A percentile compares a stretch with the other conserved stretches of the same genome.
These are phyloP conservation scores for Microcebus murinus DNA, from an alignment of 2,113 vertebrate species.

Conservation along the genomic window DNA sequence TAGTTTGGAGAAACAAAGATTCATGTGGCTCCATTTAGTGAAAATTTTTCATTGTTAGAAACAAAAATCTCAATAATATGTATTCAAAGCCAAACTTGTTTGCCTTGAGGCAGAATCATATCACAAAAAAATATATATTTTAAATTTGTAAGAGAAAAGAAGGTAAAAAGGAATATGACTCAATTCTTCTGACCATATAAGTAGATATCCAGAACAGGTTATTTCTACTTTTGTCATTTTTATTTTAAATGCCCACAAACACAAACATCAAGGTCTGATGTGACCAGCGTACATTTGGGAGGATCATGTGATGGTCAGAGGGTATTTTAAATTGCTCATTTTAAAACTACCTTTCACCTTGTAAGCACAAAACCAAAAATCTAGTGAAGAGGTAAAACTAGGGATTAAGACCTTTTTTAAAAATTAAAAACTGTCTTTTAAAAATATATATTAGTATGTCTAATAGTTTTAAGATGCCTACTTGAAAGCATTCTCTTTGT, in stretches of 20 bases:
- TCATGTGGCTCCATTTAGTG: neutral
- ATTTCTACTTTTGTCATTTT: neutral
- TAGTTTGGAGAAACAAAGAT: neutral
- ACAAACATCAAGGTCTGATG: neutral
- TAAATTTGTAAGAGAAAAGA: neutral
- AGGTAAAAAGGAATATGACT: neutral
- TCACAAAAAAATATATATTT: neutral
- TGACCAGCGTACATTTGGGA: neutral
- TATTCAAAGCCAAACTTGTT: neutral
- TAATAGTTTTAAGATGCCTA: conserved; percentile 6
- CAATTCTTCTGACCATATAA: neutral
- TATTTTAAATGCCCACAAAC: neutral
- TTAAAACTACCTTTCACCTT: conserved; percentile 27
- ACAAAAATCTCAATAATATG: neutral
- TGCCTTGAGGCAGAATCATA: neutral
- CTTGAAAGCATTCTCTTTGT: neutral
- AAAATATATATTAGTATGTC: neutral
- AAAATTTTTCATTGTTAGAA: neutral
- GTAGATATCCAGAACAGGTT: neutral
- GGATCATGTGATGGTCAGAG: neutral
- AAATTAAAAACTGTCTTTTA: neutral
- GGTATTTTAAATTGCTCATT: neutral
- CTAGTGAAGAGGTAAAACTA: neutral
- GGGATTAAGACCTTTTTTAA: neutral
- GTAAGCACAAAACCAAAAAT: conserved; percentile 21